Evolutionary conservation across 1,140 invertebrate species (phyloP).

Genomic region (Nylanderia fulva): DNA sequence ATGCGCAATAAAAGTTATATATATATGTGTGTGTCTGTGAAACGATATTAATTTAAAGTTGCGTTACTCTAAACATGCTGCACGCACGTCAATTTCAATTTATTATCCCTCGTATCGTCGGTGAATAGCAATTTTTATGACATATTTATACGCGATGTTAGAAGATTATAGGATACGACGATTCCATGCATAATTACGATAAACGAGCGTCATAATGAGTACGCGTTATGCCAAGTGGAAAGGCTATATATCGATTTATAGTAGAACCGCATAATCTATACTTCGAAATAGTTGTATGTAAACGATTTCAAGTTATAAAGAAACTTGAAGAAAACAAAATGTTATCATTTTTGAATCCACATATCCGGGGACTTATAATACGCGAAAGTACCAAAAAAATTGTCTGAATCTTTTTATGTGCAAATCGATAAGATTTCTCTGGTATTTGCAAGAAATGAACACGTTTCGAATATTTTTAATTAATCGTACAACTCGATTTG

Average conservation of each 20-base stretch:
- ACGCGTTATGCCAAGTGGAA: neutral
- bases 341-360: neutral
- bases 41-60: neutral
- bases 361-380: neutral
- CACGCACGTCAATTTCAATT: neutral
- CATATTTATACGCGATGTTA: neutral
- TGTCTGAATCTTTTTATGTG: neutral
- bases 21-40: neutral
- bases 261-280: neutral
- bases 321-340: neutral
- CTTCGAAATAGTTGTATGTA: neutral
- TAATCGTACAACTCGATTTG: neutral
- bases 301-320: neutral
- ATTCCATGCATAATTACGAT: slow-evolving; percentile 31
- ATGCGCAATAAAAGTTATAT: neutral
- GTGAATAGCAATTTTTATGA: slow-evolving; percentile 10
- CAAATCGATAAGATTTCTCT: neutral
- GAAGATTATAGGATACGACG: slow-evolving; percentile 27
- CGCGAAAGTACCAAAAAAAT: neutral
- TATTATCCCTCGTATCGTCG: neutral
- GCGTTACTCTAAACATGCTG: neutral
- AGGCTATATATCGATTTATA: neutral
- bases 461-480: neutral
- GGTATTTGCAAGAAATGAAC: neutral
- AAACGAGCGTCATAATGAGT: neutral